Conservation (phyloP, 1,140 invertebrate species). For the Penaeus indicus region DNA sequence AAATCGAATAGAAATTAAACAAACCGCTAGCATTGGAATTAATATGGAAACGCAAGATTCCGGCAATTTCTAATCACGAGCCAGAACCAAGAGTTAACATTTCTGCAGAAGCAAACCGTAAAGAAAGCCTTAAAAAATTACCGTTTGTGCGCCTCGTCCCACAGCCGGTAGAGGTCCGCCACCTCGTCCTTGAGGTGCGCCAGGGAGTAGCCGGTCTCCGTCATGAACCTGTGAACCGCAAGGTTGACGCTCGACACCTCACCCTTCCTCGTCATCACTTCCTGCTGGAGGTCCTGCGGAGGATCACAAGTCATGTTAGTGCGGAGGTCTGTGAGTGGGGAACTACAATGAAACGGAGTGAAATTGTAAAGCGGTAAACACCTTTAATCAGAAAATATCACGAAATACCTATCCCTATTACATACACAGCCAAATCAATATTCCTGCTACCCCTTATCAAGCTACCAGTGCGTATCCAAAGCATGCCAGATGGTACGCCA, state of each 20-base stretch:
- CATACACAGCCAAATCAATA: no score
- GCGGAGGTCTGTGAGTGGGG: neutral
- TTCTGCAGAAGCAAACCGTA: neutral
- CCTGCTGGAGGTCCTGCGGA: slow-evolving; percentile 77
- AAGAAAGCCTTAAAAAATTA: slow-evolving; percentile 69
- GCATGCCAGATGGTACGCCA: no score
- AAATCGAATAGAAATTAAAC: no score
- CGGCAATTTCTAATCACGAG: no score
- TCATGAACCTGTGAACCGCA: slow-evolving; percentile 68
- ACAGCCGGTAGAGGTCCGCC: slow-evolving; percentile 80
- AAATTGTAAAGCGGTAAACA: slow-evolving; percentile 2
- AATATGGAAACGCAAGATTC: no score
- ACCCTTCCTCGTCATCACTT: slow-evolving; percentile 80
- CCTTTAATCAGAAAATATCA: no score
- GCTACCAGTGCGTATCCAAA: no score
- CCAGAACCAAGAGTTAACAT: neutral
- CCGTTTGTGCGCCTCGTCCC: slow-evolving; percentile 83
- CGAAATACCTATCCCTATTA: no score
- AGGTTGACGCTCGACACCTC: slow-evolving; percentile 70
- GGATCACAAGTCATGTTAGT: slow-evolving; percentile 46
- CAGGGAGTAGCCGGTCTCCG: slow-evolving; percentile 71
- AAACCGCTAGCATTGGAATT: no score
- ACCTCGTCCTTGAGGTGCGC: slow-evolving; percentile 75
- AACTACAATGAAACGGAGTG: neutral
- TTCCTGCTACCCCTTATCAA: no score